A percentile compares a stretch with the other conserved stretches of the same genome.
Conservation (phyloP, 2,113 vertebrate species). For the Nibea coibor region DNA sequence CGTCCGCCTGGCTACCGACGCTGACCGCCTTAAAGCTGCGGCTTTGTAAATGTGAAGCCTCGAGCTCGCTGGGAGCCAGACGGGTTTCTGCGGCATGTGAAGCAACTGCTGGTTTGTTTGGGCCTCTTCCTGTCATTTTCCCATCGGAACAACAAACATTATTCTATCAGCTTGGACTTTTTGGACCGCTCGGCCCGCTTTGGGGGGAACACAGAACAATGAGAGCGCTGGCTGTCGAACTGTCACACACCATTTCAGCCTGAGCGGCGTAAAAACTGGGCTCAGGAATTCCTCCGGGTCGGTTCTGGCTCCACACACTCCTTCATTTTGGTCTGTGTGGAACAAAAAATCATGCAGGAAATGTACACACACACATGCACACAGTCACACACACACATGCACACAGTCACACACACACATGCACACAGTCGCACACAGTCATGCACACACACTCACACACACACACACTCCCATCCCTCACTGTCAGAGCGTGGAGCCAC, state of each 20-base stretch:
- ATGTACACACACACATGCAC: slow-evolving; percentile 11
- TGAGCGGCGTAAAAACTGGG: slow-evolving; percentile 24
- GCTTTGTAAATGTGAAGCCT: slow-evolving; percentile 50
- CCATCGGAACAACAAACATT: slow-evolving; percentile 58
- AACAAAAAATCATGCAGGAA: slow-evolving; percentile 32
- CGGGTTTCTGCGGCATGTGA: slow-evolving; percentile 60
- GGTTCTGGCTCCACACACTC: slow-evolving; percentile 30
- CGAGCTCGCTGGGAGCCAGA: slow-evolving; percentile 29
- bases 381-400: slow-evolving; percentile 28
- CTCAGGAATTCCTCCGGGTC: slow-evolving; percentile 44
- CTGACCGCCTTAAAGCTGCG: slow-evolving; percentile 48
- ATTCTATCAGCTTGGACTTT: slow-evolving; percentile 31
- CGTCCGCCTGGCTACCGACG: slow-evolving; percentile 11
- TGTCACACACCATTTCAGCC: slow-evolving; percentile 61
- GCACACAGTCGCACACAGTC: slow-evolving; percentile 56
- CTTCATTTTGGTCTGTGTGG: slow-evolving; percentile 55
- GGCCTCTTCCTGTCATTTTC: slow-evolving; percentile 49
- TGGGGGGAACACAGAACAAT: slow-evolving; percentile 47
- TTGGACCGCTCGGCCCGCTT: slow-evolving; percentile 5
- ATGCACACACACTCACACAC: slow-evolving; percentile 40
- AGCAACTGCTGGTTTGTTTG: slow-evolving; percentile 63
- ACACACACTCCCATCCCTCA: slow-evolving; percentile 60
- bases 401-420: slow-evolving; percentile 58
- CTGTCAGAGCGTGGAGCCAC: slow-evolving; percentile 53
- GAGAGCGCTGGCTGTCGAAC: slow-evolving; percentile 30